phyloP scores from a whole-genome alignment of 1,140 invertebrate genomes.

The Eurosta solidaginis region DNA sequence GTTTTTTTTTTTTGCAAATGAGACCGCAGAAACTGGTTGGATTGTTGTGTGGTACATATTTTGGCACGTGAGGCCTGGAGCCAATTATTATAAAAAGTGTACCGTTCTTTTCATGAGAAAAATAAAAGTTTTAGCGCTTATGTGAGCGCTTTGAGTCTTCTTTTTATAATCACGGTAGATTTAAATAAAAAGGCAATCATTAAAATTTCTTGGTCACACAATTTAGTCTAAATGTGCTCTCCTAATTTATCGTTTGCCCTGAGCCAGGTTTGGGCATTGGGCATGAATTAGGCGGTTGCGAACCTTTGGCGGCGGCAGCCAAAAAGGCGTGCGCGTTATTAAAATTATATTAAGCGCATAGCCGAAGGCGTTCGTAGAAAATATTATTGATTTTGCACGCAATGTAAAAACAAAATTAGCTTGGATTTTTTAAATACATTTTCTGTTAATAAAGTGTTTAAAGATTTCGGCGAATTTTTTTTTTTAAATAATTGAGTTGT shows the following conservation, averaged over 20 bases:
- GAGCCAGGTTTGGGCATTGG: not conserved
- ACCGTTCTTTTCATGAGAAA: not conserved
- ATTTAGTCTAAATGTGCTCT: not conserved
- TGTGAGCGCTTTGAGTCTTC: too few relatives aligned
- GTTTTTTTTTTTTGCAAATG: too few relatives aligned
- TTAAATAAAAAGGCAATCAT: not conserved
- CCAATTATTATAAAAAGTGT: not conserved
- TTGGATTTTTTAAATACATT: too few relatives aligned
- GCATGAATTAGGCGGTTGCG: not conserved
- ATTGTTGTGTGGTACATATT: not conserved
- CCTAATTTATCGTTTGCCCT: not conserved
- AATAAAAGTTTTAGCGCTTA: too few relatives aligned
- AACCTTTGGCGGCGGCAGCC: not conserved
- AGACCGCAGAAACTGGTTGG: not conserved
- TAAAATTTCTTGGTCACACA: not conserved
- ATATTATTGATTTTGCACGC: conserved; percentile 10
- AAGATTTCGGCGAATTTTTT: too few relatives aligned
- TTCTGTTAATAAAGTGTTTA: too few relatives aligned
- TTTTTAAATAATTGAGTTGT: too few relatives aligned
- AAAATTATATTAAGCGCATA: conserved; percentile 17
- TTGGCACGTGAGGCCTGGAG: conserved; percentile 5
- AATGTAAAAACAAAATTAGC: not conserved
- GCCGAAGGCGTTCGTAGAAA: not conserved
- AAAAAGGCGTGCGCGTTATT: not conserved
- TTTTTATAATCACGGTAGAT: too few relatives aligned